These are phyloP conservation scores for Dicrostonyx torquatus DNA, from an alignment of 2,797 vertebrate species.

Conservation along the genomic window DNA sequence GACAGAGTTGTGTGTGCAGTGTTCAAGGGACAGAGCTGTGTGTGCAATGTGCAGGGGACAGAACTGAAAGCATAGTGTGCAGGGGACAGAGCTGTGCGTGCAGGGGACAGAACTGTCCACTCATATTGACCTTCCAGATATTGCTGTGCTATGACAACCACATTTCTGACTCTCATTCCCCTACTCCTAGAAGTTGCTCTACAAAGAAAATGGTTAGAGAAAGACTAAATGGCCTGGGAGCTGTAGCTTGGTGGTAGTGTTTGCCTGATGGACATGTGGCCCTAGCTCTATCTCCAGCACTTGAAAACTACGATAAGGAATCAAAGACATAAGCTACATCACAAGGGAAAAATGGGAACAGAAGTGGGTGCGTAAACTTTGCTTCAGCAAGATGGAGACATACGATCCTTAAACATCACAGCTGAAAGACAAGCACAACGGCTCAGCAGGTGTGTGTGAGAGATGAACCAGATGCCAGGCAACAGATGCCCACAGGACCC, in stretches of 20 bases:
- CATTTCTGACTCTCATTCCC: not conserved
- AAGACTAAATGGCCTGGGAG: not conserved
- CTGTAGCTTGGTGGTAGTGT: not conserved
- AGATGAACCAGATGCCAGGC: not conserved
- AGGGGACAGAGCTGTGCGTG: too few relatives aligned
- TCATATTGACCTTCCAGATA: too few relatives aligned
- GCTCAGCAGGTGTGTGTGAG: not conserved
- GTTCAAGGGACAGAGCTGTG: too few relatives aligned
- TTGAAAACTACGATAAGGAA: not conserved
- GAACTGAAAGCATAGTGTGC: too few relatives aligned
- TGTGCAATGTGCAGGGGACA: too few relatives aligned
- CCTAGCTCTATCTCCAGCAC: not conserved
- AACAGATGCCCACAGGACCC: not conserved
- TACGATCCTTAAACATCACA: not conserved
- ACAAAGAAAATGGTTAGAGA: not conserved
- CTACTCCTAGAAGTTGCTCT: not conserved
- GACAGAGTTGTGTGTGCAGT: too few relatives aligned
- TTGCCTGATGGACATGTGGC: not conserved
- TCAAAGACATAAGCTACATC: not conserved
- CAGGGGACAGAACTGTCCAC: too few relatives aligned
- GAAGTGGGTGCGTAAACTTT: not conserved
- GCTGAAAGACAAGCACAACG: rapidly evolving
- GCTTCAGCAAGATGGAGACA: not conserved
- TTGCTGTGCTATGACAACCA: rapidly evolving
- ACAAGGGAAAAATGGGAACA: not conserved